Evolutionary conservation across 2,888 invertebrate species (phyloP).

Genomic region (Invenusta paracnida): DNA sequence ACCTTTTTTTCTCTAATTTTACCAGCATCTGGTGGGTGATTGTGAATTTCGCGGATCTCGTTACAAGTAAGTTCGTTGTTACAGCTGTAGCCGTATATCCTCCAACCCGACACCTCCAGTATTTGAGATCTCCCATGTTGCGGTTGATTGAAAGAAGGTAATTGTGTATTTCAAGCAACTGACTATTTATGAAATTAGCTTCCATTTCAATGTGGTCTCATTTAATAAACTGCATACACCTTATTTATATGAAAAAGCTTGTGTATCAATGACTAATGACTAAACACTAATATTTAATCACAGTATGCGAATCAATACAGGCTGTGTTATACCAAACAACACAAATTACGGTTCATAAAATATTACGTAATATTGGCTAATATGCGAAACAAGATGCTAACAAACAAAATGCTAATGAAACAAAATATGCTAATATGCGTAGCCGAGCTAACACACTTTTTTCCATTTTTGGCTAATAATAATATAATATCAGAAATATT

Average conservation of each 20-base stretch:
- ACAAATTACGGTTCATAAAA: background rate
- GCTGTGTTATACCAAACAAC: background rate
- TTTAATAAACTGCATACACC: background rate
- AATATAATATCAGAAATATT: background rate
- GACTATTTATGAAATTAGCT: background rate
- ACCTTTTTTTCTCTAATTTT: conserved; percentile 11
- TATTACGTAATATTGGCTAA: background rate
- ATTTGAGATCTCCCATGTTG: conserved; percentile 22
- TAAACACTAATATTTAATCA: background rate
- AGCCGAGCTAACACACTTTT: too few relatives aligned
- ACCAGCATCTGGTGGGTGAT: conserved; percentile 22
- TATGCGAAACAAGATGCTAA: background rate
- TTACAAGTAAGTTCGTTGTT: conserved; percentile 29
- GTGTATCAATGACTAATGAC: background rate
- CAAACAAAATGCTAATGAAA: background rate
- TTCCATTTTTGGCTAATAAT: too few relatives aligned
- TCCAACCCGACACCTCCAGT: conserved; percentile 21
- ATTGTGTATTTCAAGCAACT: conserved; percentile 26
- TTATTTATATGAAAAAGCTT: background rate
- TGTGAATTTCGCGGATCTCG: conserved; percentile 16
- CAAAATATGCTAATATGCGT: too few relatives aligned
- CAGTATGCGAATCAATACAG: background rate
- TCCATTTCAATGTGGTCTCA: background rate
- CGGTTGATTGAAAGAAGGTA: conserved; percentile 19
- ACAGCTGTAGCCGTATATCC: conserved; percentile 23